Evolutionary conservation across 2,113 vertebrate genomes (phyloP).

Genomic region (Accipiter virgatus): DNA sequence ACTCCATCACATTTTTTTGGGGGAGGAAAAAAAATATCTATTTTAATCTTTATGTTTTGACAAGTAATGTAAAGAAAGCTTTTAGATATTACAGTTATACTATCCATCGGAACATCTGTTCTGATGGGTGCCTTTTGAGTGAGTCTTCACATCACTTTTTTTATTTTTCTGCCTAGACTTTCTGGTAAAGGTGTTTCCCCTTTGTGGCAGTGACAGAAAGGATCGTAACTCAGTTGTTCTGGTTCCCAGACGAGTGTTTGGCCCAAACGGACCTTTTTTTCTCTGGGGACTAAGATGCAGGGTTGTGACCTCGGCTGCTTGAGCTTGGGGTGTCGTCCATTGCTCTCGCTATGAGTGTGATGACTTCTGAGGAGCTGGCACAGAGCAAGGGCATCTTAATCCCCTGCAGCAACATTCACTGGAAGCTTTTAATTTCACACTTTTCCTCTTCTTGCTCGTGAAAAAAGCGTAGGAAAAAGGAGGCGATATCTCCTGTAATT

Average conservation of each 20-base stretch:
- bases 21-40: not conserved
- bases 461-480: not conserved
- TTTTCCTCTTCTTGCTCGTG: fast-evolving
- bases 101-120: not conserved
- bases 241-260: not conserved
- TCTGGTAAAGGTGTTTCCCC: not conserved
- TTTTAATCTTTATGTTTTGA: not conserved
- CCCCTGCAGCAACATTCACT: not conserved
- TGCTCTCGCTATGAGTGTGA: not conserved
- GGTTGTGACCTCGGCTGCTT: not conserved
- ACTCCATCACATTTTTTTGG: not conserved
- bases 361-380: not conserved
- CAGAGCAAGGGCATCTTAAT: not conserved
- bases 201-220: not conserved
- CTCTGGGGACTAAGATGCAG: not conserved
- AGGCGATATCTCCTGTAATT: not conserved
- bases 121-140: not conserved
- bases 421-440: not conserved
- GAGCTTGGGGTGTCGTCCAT: not conserved
- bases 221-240: not conserved
- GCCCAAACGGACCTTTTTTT: not conserved
- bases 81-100: not conserved
- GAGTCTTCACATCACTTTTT: not conserved
- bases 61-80: not conserved
- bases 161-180: not conserved